Conservation (phyloP, 2,888 invertebrate genomes). For the Caenorhabditis uteleia region DNA sequence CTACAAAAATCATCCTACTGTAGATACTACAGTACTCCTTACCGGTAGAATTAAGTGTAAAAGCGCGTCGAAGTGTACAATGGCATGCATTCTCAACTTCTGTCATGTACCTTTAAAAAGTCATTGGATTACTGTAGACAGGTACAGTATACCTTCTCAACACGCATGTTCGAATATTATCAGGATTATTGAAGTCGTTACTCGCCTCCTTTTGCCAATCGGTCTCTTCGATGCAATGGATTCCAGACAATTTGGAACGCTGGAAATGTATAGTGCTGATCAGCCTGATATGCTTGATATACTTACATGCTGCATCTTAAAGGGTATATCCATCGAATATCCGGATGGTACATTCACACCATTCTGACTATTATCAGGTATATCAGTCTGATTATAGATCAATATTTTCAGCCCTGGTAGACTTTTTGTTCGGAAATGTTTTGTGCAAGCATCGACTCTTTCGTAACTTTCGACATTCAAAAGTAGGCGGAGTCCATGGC, state of each 20-base stretch:
- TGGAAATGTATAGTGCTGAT: constrained; percentile 26
- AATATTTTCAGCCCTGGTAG: constrained; percentile 64
- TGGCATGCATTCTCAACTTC: constrained; percentile 61
- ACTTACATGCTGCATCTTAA: constrained; percentile 66
- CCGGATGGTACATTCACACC: constrained; percentile 69
- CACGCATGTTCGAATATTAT: constrained; percentile 59
- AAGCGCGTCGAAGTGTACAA: constrained; percentile 60
- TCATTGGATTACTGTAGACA: no score
- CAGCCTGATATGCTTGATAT: background rate
- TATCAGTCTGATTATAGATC: constrained; percentile 67
- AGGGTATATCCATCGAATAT: constrained; percentile 68
- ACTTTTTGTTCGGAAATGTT: constrained; percentile 57
- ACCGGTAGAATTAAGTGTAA: constrained; percentile 44
- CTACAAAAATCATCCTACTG: background rate
- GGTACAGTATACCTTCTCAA: no score
- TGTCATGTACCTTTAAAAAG: constrained; percentile 48
- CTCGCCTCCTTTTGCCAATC: constrained; percentile 47
- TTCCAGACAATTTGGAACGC: constrained; percentile 62
- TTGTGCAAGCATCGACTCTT: constrained; percentile 65
- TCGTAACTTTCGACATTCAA: constrained; percentile 67
- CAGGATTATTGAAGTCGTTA: constrained; percentile 49
- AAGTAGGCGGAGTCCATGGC: constrained; percentile 60
- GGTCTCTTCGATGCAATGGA: constrained; percentile 58
- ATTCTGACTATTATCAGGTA: constrained; percentile 60
- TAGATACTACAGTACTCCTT: background rate